Conservation (phyloP, 2,113 vertebrate genomes). For the Semnornis frantzii region DNA sequence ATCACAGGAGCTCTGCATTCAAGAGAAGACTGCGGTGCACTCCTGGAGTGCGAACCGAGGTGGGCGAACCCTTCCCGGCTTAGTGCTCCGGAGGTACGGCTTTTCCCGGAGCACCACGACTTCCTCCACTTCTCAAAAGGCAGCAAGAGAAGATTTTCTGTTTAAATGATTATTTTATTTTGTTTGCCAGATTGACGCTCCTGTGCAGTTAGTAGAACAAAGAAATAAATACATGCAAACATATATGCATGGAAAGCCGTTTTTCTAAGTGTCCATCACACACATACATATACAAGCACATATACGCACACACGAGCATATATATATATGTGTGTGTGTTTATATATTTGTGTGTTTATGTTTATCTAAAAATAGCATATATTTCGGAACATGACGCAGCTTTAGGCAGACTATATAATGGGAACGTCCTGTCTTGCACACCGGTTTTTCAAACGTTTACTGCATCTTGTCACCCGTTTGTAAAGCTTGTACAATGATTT, state of each 20-base stretch:
- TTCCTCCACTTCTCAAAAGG: not conserved
- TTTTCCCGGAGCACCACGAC: not conserved
- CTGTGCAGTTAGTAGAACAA: not conserved
- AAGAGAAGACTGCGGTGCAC: not conserved
- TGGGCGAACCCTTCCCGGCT: not conserved
- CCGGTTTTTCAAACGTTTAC: slow-evolving; percentile 29
- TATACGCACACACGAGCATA: accelerated
- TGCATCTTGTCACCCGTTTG: slow-evolving; percentile 15
- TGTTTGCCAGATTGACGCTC: not conserved
- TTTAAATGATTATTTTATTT: too few species aligned
- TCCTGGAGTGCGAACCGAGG: not conserved
- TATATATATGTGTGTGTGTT: not conserved
- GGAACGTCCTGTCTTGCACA: not conserved
- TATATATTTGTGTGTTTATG: not conserved
- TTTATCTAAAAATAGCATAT: not conserved
- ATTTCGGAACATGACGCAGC: not conserved
- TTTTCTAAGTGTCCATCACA: not conserved
- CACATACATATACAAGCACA: not conserved
- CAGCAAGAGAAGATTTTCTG: not conserved
- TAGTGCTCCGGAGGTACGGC: not conserved
- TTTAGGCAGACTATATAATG: not conserved
- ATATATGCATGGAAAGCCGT: not conserved
- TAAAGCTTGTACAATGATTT: slow-evolving; percentile 51
- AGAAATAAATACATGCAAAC: not conserved
- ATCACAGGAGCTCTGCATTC: slow-evolving; percentile 1